Evolutionary conservation across 2,888 invertebrate genomes (phyloP).

Genomic region (Clitarchus hookeri): DNA sequence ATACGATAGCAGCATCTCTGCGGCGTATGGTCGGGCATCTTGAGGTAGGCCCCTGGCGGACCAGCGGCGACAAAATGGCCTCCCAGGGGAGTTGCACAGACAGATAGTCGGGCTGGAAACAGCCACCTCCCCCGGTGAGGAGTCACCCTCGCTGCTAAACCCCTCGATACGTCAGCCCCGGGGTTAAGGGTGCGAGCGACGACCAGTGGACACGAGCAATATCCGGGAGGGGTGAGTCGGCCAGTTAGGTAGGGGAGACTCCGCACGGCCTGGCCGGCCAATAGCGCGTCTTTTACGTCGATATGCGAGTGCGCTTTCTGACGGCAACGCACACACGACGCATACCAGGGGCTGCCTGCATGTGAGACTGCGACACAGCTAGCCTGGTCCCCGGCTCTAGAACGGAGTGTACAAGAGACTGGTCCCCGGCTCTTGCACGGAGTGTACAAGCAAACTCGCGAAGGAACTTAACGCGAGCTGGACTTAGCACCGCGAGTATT

Average conservation of each 20-base stretch:
- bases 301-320: background rate
- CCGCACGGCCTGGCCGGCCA: background rate
- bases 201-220: too few relatives aligned
- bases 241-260: too few relatives aligned
- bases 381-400: too few relatives aligned
- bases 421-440: too few relatives aligned
- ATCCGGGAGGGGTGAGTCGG: too few relatives aligned
- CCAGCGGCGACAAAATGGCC: slow-evolving; percentile 48
- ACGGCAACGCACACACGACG: too few relatives aligned
- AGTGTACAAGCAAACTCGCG: too few relatives aligned
- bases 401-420: too few relatives aligned
- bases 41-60: background rate
- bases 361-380: background rate
- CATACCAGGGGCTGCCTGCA: too few relatives aligned
- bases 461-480: too few relatives aligned
- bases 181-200: background rate
- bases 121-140: background rate
- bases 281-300: background rate
- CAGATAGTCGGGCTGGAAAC: slow-evolving; percentile 33
- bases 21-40: background rate
- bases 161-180: background rate
- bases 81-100: slow-evolving; percentile 44
- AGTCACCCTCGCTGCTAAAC: background rate
- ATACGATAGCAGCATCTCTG: too few relatives aligned
- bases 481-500: too few relatives aligned